Percentiles rank a stretch among this genome's conserved stretches.
Conservation (phyloP, 2,797 vertebrate genomes). For the Eulemur coronatus region DNA sequence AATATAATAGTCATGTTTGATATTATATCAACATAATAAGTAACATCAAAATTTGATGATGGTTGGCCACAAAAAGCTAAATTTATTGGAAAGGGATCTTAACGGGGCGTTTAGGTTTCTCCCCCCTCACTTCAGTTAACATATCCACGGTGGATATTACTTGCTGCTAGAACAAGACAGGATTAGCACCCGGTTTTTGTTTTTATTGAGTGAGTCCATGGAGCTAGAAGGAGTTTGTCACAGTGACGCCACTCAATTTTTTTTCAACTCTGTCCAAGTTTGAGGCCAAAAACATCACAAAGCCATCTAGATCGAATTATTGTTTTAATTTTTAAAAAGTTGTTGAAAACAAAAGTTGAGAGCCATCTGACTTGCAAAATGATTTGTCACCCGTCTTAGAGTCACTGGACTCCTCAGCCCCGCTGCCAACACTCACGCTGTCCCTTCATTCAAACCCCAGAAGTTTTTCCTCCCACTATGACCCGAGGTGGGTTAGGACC, state of each 20-base stretch:
- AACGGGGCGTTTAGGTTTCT: neutral
- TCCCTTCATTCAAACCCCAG: neutral
- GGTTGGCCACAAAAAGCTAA: neutral
- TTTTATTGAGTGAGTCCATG: neutral
- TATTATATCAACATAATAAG: neutral
- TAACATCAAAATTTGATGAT: neutral
- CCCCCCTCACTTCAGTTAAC: neutral
- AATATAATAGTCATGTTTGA: too few species aligned
- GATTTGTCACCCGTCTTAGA: neutral
- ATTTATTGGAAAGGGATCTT: neutral
- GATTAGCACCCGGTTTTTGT: neutral
- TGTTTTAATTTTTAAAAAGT: neutral
- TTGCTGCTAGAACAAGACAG: neutral
- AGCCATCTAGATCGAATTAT: neutral
- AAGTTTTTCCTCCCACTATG: neutral
- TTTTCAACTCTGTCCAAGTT: neutral
- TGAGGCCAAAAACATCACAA: neutral
- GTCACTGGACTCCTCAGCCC: neutral
- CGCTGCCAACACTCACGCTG: fast-evolving
- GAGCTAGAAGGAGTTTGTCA: neutral
- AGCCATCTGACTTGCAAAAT: neutral
- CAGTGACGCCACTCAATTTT: neutral
- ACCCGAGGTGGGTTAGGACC: neutral
- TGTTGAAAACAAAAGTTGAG: neutral
- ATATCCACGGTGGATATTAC: neutral